phyloP scores from a whole-genome alignment of 1,140 invertebrate genomes.

The Dendrolimus kikuchii region DNA sequence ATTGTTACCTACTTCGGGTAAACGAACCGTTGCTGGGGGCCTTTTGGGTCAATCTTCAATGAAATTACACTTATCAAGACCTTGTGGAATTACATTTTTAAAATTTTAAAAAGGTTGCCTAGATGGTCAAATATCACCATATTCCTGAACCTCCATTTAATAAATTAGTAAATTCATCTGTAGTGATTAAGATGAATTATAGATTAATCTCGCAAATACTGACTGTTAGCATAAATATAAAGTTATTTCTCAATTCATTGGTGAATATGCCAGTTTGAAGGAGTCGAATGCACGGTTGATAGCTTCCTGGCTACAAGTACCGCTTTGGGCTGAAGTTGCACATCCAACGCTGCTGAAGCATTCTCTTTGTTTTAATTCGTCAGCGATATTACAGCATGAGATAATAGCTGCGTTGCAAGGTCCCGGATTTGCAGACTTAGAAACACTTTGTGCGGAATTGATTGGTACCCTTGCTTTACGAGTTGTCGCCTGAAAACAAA shows the following conservation, averaged over 20 bases:
- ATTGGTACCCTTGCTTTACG: not conserved
- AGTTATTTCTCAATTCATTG: slow-evolving; percentile 10
- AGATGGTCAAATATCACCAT: too few relatives aligned
- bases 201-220: slow-evolving; percentile 1
- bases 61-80: too few relatives aligned
- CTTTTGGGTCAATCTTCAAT: too few relatives aligned
- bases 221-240: not conserved
- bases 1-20: too few relatives aligned
- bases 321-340: slow-evolving; percentile 8
- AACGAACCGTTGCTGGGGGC: too few relatives aligned
- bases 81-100: too few relatives aligned
- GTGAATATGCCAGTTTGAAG: slow-evolving; percentile 19
- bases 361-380: slow-evolving; percentile 6
- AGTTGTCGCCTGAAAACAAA: not conserved
- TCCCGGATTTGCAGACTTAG: not conserved
- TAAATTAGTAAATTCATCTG: too few relatives aligned
- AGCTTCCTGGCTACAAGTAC: slow-evolving; percentile 11
- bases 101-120: too few relatives aligned
- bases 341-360: slow-evolving; percentile 22
- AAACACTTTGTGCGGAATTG: too few relatives aligned
- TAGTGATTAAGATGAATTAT: not conserved
- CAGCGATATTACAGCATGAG: slow-evolving; percentile 15
- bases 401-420: slow-evolving; percentile 22
- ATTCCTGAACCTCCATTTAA: too few relatives aligned
- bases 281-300: slow-evolving; percentile 16